phyloP scores from a whole-genome alignment of 1,140 invertebrate species.

The Papilio machaon region DNA sequence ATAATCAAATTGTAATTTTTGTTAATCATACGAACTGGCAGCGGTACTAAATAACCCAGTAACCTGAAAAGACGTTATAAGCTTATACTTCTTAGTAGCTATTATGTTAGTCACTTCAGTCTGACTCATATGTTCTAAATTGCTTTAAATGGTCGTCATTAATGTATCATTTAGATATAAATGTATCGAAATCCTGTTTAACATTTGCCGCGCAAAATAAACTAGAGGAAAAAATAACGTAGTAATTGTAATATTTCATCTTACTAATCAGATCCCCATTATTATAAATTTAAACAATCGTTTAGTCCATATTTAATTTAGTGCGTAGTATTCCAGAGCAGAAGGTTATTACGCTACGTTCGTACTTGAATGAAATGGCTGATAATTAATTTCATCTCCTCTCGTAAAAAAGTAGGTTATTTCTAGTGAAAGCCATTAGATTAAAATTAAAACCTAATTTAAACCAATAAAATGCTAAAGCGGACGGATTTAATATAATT shows the following conservation, averaged over 20 bases:
- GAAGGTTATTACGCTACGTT: not conserved
- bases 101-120: slow-evolving; percentile 6
- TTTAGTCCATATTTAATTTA: not conserved
- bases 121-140: slow-evolving; percentile 4
- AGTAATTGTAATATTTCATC: too few species aligned
- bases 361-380: not conserved
- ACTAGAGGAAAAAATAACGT: not conserved
- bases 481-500: not conserved
- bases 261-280: too few species aligned
- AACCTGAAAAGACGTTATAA: not conserved
- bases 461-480: slow-evolving; percentile 5
- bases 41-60: not conserved
- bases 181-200: not conserved
- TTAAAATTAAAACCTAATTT: slow-evolving; percentile 21
- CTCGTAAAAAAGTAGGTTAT: slow-evolving; percentile 26
- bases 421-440: slow-evolving; percentile 12
- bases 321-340: not conserved
- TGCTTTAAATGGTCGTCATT: not conserved
- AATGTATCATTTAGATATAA: not conserved
- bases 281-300: not conserved
- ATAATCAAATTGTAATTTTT: not conserved
- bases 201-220: not conserved
- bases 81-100: not conserved
- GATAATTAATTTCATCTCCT: slow-evolving; percentile 13
- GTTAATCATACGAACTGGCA: not conserved